phyloP scores from a whole-genome alignment of 2,888 invertebrate species.

The Xestia sexstrigata region DNA sequence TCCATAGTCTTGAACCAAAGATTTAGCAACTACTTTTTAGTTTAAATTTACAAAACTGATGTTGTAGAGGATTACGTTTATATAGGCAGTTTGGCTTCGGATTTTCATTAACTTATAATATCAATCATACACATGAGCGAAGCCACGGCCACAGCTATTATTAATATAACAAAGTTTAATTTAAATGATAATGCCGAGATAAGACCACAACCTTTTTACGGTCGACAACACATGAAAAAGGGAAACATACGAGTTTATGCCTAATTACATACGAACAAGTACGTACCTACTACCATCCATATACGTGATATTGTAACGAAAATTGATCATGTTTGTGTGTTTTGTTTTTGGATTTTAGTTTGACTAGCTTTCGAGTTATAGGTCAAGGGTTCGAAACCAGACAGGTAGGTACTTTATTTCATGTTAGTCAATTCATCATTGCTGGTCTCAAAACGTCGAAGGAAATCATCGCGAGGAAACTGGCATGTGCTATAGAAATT shows the following conservation, averaged over 20 bases:
- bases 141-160: not conserved
- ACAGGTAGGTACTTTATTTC: not conserved
- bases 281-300: not conserved
- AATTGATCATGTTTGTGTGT: not conserved
- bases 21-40: not conserved
- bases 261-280: not conserved
- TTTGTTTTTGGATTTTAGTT: too few species aligned
- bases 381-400: not conserved
- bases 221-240: slow-evolving; percentile 11
- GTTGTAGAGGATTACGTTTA: not conserved
- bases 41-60: not conserved
- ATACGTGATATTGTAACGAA: not conserved
- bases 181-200: slow-evolving; percentile 37
- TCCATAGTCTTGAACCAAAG: not conserved
- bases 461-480: not conserved
- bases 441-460: not conserved
- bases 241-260: not conserved
- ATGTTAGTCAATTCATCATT: not conserved
- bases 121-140: not conserved
- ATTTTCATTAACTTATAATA: not conserved
- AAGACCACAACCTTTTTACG: slow-evolving; percentile 26
- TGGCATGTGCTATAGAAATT: not conserved
- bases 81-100: not conserved
- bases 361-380: not conserved
- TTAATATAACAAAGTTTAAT: slow-evolving; percentile 8